Evolutionary conservation across 2,888 invertebrate species (phyloP).

Genomic region (Gari tellinella): DNA sequence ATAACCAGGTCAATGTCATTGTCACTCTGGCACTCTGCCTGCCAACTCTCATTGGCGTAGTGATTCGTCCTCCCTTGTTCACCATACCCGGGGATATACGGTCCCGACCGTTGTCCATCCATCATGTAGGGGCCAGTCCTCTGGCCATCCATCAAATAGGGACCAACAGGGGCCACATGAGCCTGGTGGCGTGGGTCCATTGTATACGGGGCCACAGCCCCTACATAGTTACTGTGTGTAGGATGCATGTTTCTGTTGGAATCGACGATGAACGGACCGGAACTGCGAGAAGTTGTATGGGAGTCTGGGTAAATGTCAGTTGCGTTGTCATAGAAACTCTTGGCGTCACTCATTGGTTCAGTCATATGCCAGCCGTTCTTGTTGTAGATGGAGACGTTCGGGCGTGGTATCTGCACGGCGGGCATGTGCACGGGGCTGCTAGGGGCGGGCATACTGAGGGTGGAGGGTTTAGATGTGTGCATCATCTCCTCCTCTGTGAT

Average conservation of each 20-base stretch:
- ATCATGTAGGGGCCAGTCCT: slow-evolving; percentile 44
- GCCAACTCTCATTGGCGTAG: slow-evolving; percentile 48
- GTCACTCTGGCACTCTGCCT: slow-evolving; percentile 32
- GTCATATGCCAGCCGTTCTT: slow-evolving; percentile 52
- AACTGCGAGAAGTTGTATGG: slow-evolving; percentile 44
- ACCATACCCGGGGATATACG: background rate
- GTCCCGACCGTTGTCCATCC: slow-evolving; percentile 33
- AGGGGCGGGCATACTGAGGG: slow-evolving; percentile 13
- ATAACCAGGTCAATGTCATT: slow-evolving; percentile 45
- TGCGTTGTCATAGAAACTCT: slow-evolving; percentile 41
- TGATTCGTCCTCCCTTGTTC: slow-evolving; percentile 1
- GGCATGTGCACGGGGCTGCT: slow-evolving; percentile 6
- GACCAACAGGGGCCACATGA: slow-evolving; percentile 21
- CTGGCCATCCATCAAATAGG: slow-evolving; percentile 22
- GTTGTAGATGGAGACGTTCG: slow-evolving; percentile 45
- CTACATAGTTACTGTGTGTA: background rate
- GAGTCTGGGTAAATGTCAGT: slow-evolving; percentile 52
- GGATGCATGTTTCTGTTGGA: background rate
- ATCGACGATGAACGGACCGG: slow-evolving; percentile 48
- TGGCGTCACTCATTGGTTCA: slow-evolving; percentile 15
- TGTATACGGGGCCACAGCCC: slow-evolving; percentile 9
- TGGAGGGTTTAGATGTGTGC: slow-evolving; percentile 12
- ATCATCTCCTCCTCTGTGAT: slow-evolving; percentile 21
- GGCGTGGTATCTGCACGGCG: slow-evolving; percentile 17
- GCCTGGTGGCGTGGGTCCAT: slow-evolving; percentile 6